Percentiles rank a stretch among this genome's conserved stretches.
Conservation (phyloP, 2,797 vertebrate species). For the Hydrolagus colliei region DNA sequence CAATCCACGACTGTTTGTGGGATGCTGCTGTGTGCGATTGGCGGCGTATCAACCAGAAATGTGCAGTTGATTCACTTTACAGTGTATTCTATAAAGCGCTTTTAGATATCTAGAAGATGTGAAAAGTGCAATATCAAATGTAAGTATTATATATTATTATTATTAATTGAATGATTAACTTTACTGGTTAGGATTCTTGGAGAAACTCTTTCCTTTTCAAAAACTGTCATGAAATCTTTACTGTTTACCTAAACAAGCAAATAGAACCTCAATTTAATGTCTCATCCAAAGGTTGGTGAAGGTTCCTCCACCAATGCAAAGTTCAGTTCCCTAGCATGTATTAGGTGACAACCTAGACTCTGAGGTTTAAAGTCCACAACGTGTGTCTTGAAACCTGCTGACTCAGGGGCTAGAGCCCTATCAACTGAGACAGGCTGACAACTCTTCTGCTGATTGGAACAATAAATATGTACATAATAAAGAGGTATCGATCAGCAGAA, state of each 20-base stretch:
- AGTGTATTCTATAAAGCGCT: too few species aligned
- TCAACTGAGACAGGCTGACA: background rate
- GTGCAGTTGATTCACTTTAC: too few species aligned
- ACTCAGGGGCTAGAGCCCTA: background rate
- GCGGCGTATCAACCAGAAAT: too few species aligned
- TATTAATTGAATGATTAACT: too few species aligned
- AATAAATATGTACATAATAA: background rate
- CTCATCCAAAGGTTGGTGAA: background rate
- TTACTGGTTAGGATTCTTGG: too few species aligned
- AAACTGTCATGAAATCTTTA: background rate
- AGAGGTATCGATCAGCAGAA: background rate
- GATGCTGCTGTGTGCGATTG: too few species aligned
- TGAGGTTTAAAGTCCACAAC: background rate
- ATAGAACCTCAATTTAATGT: background rate
- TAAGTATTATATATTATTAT: too few species aligned
- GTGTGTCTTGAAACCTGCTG: background rate
- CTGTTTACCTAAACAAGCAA: background rate
- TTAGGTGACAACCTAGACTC: background rate
- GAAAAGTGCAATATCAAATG: too few species aligned
- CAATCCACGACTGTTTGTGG: too few species aligned
- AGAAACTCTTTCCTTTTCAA: background rate
- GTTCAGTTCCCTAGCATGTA: background rate
- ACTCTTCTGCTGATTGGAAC: background rate
- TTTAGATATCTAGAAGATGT: too few species aligned
- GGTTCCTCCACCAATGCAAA: background rate